These are phyloP conservation scores for Chamaea fasciata DNA, from an alignment of 2,113 vertebrate genomes.

Conservation along the genomic window DNA sequence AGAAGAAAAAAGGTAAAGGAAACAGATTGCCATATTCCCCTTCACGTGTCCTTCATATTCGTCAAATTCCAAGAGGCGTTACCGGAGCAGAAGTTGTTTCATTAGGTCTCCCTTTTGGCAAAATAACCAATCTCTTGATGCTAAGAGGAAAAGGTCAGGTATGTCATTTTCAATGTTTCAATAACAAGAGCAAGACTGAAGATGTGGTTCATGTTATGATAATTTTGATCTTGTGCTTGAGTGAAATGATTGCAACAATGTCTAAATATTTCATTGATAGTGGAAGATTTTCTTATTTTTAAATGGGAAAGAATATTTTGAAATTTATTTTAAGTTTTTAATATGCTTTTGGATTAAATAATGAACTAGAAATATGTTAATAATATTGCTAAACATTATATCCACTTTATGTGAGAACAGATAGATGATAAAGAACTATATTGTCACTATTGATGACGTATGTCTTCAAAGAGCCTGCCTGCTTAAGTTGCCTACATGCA, in stretches of 20 bases:
- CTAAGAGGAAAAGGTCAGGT: slow-evolving; percentile 84
- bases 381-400: background rate
- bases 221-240: background rate
- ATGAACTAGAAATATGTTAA: background rate
- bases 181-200: background rate
- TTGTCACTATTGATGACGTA: background rate
- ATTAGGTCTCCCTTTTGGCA: slow-evolving; percentile 84
- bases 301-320: background rate
- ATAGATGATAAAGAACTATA: background rate
- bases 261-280: background rate
- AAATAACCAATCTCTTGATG: slow-evolving; percentile 86
- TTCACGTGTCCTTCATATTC: slow-evolving; percentile 84
- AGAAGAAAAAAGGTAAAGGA: slow-evolving; percentile 74
- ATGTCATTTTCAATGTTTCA: slow-evolving; percentile 27
- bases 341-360: background rate
- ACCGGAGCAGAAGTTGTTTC: slow-evolving; percentile 81
- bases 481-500: background rate
- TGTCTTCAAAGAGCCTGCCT: background rate
- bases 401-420: background rate
- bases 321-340: background rate
- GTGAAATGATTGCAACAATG: background rate
- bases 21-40: slow-evolving; percentile 59
- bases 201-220: background rate
- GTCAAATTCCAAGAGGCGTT: slow-evolving; percentile 76
- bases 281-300: background rate